A percentile compares a stretch with the other conserved stretches of the same genome.
Conservation (phyloP, 2,113 vertebrate species). For the Etia nguti region DNA sequence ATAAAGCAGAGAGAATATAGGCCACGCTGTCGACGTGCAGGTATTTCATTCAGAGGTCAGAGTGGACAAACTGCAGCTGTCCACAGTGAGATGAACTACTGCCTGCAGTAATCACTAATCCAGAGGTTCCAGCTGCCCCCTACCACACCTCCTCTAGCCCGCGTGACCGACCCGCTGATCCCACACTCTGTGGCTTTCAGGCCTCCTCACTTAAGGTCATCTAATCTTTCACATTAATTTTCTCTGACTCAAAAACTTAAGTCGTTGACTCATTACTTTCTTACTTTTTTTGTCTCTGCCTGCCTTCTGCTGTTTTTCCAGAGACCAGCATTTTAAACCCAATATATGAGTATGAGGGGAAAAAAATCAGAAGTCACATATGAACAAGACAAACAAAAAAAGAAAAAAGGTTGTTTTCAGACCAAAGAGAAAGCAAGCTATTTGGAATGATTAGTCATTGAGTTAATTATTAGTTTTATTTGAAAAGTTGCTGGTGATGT, state of each 20-base stretch:
- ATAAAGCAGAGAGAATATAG: conserved; percentile 33
- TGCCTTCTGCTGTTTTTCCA: neutral
- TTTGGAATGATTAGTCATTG: neutral
- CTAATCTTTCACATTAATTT: neutral
- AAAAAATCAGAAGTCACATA: neutral
- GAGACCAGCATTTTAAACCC: neutral
- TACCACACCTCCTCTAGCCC: neutral
- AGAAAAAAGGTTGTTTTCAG: neutral
- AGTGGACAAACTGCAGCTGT: conserved; percentile 44
- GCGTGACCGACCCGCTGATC: neutral
- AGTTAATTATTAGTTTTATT: neutral
- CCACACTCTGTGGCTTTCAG: neutral
- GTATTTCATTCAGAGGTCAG: conserved; percentile 51
- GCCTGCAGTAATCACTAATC: conserved; percentile 22
- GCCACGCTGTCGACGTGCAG: neutral
- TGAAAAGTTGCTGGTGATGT: neutral
- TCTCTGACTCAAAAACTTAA: neutral
- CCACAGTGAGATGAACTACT: conserved; percentile 8
- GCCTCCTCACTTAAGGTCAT: neutral
- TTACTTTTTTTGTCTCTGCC: neutral
- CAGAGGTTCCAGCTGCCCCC: neutral
- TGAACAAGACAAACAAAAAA: neutral
- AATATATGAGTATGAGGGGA: neutral
- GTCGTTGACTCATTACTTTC: neutral
- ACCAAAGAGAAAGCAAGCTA: neutral